phyloP scores from a whole-genome alignment of 2,888 invertebrate genomes.

The Tetragonula carbonaria region DNA sequence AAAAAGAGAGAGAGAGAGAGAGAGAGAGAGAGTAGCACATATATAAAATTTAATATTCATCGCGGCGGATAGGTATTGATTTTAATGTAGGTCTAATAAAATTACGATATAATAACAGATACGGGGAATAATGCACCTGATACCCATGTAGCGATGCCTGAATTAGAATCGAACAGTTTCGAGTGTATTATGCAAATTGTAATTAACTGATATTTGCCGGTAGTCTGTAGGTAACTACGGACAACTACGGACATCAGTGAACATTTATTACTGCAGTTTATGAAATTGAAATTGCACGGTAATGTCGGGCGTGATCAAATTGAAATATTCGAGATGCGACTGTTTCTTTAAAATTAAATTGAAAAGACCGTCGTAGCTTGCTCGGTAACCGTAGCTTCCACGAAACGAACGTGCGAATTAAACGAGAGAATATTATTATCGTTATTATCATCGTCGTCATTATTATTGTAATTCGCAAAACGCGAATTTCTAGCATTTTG shows the following conservation, averaged over 20 bases:
- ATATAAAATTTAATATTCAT: conserved; percentile 10
- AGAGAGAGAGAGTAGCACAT: background rate
- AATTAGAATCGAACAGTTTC: conserved; percentile 51
- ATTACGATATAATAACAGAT: conserved; percentile 36
- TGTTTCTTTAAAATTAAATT: conserved; percentile 36
- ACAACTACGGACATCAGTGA: background rate
- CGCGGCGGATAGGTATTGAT: conserved; percentile 11
- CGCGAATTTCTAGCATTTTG: background rate
- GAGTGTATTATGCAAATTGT: conserved; percentile 54
- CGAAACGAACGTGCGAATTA: background rate
- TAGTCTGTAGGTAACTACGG: background rate
- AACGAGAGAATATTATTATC: background rate
- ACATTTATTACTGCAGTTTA: conserved; percentile 43
- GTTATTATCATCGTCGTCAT: background rate
- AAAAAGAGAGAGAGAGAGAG: background rate
- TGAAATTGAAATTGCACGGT: conserved; percentile 38
- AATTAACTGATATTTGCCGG: conserved; percentile 51
- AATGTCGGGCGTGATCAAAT: conserved; percentile 21
- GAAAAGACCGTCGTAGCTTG: background rate
- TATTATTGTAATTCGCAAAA: background rate
- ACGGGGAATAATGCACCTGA: conserved; percentile 18
- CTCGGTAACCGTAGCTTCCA: background rate
- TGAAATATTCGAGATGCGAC: conserved; percentile 26
- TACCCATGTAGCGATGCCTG: conserved; percentile 5
- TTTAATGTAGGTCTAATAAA: conserved; percentile 29